Evolutionary conservation across 2,888 invertebrate genomes (phyloP).

Genomic region (Incurvaria masculella): DNA sequence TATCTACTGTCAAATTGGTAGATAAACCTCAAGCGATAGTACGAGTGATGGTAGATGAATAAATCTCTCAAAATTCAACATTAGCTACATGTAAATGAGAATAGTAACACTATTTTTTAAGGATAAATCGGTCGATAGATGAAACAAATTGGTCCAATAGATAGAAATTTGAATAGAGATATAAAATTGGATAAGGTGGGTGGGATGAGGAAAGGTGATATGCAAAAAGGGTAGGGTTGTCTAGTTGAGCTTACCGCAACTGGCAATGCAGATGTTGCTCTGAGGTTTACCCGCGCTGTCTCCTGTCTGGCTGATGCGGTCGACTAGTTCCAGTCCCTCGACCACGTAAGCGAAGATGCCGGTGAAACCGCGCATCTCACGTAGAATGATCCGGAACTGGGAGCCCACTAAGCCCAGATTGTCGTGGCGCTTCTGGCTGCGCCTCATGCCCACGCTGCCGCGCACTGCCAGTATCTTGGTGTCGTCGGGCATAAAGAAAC

Average conservation of each 20-base stretch:
- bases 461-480: constrained; percentile 72
- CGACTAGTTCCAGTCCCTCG: constrained; percentile 74
- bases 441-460: constrained; percentile 78
- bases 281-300: constrained; percentile 77
- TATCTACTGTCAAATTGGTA: not conserved
- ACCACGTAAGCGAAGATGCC: constrained; percentile 80
- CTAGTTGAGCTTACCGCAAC: constrained; percentile 69
- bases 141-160: constrained; percentile 13
- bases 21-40: not conserved
- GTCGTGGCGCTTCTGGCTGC: constrained; percentile 77
- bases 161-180: constrained; percentile 10
- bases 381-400: constrained; percentile 77
- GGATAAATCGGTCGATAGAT: not conserved
- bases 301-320: constrained; percentile 73
- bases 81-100: not conserved
- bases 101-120: not conserved
- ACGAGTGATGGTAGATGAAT: not conserved
- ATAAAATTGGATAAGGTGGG: constrained; percentile 7
- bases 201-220: constrained; percentile 3
- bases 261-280: constrained; percentile 67
- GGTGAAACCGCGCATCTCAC: constrained; percentile 80
- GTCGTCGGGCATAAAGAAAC: constrained; percentile 78
- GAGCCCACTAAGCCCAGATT: constrained; percentile 80
- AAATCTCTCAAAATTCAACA: not conserved
- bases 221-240: not conserved